A percentile compares a stretch with the other conserved stretches of the same genome.
Conservation (phyloP, 2,888 invertebrate genomes). For the Cyclophora albipunctata region DNA sequence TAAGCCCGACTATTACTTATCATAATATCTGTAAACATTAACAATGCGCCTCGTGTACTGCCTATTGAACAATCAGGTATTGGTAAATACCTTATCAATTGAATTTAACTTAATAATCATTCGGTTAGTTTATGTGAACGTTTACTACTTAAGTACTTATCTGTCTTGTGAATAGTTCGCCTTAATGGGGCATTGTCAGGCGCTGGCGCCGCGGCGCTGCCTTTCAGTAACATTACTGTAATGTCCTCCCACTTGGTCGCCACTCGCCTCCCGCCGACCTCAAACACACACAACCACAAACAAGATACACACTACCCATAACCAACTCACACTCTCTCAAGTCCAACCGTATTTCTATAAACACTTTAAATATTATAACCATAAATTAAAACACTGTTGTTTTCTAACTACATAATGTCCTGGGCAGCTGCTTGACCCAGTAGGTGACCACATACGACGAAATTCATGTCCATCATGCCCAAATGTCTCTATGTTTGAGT, state of each 20-base stretch:
- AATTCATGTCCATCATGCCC: conserved; percentile 50
- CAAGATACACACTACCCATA: conserved; percentile 2
- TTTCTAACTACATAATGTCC: conserved; percentile 17
- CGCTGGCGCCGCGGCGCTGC: conserved; percentile 32
- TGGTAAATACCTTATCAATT: not conserved
- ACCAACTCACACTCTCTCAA: too few relatives aligned
- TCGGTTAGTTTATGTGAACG: conserved; percentile 11
- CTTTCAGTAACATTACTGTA: conserved; percentile 38
- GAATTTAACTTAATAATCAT: conserved; percentile 1
- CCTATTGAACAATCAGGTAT: not conserved
- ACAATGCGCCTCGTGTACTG: not conserved
- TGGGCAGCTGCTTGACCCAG: conserved; percentile 16
- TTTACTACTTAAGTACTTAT: conserved; percentile 9
- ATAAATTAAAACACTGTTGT: conserved; percentile 3
- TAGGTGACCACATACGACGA: conserved; percentile 31
- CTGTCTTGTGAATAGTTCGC: conserved; percentile 30
- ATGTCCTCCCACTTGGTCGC: conserved; percentile 32
- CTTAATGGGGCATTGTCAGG: conserved; percentile 44
- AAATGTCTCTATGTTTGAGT: conserved; percentile 53
- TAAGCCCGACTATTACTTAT: too few relatives aligned
- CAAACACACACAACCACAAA: conserved; percentile 17
- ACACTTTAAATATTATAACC: not conserved
- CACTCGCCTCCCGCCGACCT: conserved; percentile 26
- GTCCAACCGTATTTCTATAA: not conserved
- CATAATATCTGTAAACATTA: too few relatives aligned